Conservation (phyloP, 2,113 vertebrate genomes). For the Psilopsiagon aurifrons region DNA sequence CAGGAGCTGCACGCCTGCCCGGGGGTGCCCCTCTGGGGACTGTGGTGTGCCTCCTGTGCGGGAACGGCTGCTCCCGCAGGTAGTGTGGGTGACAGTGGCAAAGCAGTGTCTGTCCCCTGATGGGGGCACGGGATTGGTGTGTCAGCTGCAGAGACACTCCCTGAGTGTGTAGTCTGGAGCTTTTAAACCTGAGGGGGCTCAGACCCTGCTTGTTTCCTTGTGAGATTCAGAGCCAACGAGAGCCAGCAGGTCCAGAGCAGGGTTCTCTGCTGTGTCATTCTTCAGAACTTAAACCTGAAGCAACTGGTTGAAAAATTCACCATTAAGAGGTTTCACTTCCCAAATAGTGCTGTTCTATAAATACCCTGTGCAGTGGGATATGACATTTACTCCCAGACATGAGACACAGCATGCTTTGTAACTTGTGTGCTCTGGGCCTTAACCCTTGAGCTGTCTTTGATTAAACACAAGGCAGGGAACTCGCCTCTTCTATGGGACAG, state of each 20-base stretch:
- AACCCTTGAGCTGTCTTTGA: constrained; percentile 10
- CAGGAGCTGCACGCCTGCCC: fast-evolving
- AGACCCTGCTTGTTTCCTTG: fast-evolving
- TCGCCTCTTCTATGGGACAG: fast-evolving
- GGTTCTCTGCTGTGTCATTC: background rate
- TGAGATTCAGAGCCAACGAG: background rate
- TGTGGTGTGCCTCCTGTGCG: fast-evolving
- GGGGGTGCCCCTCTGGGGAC: background rate
- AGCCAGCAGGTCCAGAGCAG: background rate
- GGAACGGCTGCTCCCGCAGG: background rate
- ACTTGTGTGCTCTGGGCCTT: background rate
- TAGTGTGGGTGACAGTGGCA: fast-evolving
- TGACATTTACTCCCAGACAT: constrained; percentile 63
- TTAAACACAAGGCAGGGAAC: background rate
- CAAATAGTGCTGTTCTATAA: constrained; percentile 44
- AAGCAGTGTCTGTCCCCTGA: fast-evolving
- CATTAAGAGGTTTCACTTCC: constrained; percentile 63
- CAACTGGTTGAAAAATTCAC: constrained; percentile 17
- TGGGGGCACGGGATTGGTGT: fast-evolving
- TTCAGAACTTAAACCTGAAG: background rate
- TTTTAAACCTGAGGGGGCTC: fast-evolving
- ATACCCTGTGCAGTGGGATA: constrained; percentile 39
- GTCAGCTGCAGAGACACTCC: background rate
- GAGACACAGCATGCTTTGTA: background rate
- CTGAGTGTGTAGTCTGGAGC: fast-evolving